Conservation (phyloP, 2,113 vertebrate genomes). For the Microcebus murinus region DNA sequence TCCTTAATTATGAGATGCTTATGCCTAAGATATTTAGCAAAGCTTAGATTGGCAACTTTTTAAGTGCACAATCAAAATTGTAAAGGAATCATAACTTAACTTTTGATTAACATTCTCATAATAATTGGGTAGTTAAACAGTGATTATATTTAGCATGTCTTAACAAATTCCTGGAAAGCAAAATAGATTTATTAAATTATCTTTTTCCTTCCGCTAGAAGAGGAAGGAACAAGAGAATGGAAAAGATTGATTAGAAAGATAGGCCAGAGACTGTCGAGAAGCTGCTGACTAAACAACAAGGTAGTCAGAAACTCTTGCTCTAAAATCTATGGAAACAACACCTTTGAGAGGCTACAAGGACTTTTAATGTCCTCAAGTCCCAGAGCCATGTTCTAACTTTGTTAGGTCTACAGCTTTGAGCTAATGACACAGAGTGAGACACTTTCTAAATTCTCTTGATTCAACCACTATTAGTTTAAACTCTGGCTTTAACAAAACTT, state of each 20-base stretch:
- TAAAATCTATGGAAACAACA: neutral
- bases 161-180: slow-evolving; percentile 47
- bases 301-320: neutral
- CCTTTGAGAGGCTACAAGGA: neutral
- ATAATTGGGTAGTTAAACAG: neutral
- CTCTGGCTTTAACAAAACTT: neutral
- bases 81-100: slow-evolving; percentile 9
- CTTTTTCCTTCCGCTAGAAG: slow-evolving; percentile 19
- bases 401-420: neutral
- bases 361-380: neutral
- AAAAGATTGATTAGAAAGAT: slow-evolving; percentile 16
- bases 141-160: neutral
- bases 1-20: neutral
- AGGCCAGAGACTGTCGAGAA: neutral
- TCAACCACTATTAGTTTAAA: neutral
- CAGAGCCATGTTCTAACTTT: neutral
- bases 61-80: slow-evolving; percentile 25
- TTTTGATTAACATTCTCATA: slow-evolving; percentile 10
- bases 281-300: neutral
- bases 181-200: slow-evolving; percentile 45
- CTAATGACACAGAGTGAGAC: neutral
- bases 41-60: neutral
- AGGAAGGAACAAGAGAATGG: slow-evolving; percentile 27
- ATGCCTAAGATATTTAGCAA: neutral
- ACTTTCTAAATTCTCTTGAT: neutral